Percentiles rank a stretch among this genome's conserved stretches.
These are phyloP conservation scores for Phataginus tetradactyla DNA, from an alignment of 2,797 vertebrate species.

Conservation along the genomic window DNA sequence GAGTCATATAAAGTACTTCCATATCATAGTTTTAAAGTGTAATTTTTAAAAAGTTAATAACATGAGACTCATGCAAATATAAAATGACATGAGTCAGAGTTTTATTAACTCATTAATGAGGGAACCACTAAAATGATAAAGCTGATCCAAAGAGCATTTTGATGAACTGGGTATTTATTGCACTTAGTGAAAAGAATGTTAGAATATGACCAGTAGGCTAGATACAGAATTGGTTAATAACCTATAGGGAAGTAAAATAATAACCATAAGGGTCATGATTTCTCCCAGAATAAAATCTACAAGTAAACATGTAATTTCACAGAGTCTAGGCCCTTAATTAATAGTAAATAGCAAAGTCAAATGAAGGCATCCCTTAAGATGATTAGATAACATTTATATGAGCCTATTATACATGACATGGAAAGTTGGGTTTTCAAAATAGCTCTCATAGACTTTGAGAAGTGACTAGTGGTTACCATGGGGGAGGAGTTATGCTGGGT, in stretches of 20 bases:
- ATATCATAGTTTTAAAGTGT: neutral
- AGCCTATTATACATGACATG: neutral
- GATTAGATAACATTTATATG: conserved; percentile 15
- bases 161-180: neutral
- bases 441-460: too few species aligned
- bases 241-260: neutral
- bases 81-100: neutral
- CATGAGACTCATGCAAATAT: neutral
- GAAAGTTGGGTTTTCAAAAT: neutral
- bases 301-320: neutral
- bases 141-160: neutral
- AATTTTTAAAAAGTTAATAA: neutral
- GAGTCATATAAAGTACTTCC: neutral
- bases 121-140: neutral
- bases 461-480: too few species aligned
- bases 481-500: too few species aligned
- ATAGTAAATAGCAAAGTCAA: neutral
- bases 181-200: conserved; percentile 13
- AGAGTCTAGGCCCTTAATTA: neutral
- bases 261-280: conserved; percentile 1
- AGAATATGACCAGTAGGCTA: neutral
- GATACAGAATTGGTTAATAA: neutral
- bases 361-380: neutral
- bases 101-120: neutral
- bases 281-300: neutral